Base-by-base conservation (phyloP, 2,888 invertebrate species). In the Luperina testacea region DNA sequence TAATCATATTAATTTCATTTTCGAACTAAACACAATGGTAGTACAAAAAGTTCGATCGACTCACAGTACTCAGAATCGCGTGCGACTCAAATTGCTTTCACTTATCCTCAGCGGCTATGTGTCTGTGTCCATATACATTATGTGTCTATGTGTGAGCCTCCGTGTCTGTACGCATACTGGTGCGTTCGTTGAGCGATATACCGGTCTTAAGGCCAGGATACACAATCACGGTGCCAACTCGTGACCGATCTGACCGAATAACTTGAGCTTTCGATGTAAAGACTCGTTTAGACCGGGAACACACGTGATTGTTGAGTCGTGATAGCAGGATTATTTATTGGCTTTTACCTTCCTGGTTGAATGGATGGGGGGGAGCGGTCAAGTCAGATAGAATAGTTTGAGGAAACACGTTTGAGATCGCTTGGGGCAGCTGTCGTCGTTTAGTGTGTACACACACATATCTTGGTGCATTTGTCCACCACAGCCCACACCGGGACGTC, bases 151-250 rank as follows among this genome's bases (percentile, higher is more conserved):
- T 70, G 65, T 53, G 59, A 63, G 38, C 27, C 63, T 45, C 67
- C 38, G 76, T 11, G 51, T 51, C 63, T 38, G 74, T 24, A 82
- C 63, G 69, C 77, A 69, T 71, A 77, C 77, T 81, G 48, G 70
- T 72, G 68, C 84, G 83, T 78, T 81, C 85, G 93, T 89, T 93
- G 92, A 94, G 91, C 94, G 92, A 71, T 78, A 93, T 94, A 88
- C 86, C 82, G 81, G 91, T 87, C 77, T 75, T 88, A 85, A 85
- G 87, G 79, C 80, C 80, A 85, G 86, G 83, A 81, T 63, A 88
- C 70, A 88, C 78, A 69, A 81, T 81, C 85, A 82, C 82, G 77
- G 65, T 64, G 72, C 65, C 20, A 74, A 72, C 78, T 86, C 89
- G 89, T 90, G 89, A 82, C 82, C 74, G 61, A 78, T 84, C 74